Conservation (phyloP, 2,113 vertebrate species). For the Cephalopterus ornatus region DNA sequence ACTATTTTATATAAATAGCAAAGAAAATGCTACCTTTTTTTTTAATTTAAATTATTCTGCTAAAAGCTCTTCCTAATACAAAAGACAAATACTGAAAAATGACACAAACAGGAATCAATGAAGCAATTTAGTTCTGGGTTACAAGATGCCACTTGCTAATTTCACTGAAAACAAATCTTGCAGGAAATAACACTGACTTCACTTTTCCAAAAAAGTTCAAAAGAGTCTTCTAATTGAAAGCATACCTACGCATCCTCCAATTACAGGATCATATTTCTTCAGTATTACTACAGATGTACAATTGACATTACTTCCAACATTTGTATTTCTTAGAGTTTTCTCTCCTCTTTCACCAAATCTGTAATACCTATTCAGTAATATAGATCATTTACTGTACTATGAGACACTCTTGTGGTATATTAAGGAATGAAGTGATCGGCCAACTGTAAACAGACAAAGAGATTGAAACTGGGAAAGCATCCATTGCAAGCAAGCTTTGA, state of each 20-base stretch:
- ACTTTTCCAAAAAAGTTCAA: neutral
- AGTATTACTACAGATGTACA: neutral
- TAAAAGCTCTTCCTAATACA: neutral
- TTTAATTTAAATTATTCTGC: neutral
- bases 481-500: neutral
- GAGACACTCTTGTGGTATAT: constrained; percentile 64
- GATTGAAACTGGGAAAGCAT: neutral
- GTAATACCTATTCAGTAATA: neutral
- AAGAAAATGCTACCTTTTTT: neutral
- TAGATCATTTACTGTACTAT: constrained; percentile 54
- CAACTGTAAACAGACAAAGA: neutral
- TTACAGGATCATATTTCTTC: neutral
- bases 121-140: neutral
- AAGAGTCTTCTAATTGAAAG: neutral
- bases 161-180: neutral
- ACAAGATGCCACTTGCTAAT: neutral
- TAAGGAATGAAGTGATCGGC: constrained; percentile 46
- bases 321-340: neutral
- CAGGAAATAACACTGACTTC: neutral
- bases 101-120: neutral
- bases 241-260: neutral
- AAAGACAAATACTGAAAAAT: neutral
- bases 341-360: neutral
- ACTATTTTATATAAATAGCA: neutral
- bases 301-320: neutral